Percentiles rank a stretch among this genome's conserved stretches.
Conservation (phyloP, 1,140 invertebrate genomes). For the Anoplophora glabripennis region DNA sequence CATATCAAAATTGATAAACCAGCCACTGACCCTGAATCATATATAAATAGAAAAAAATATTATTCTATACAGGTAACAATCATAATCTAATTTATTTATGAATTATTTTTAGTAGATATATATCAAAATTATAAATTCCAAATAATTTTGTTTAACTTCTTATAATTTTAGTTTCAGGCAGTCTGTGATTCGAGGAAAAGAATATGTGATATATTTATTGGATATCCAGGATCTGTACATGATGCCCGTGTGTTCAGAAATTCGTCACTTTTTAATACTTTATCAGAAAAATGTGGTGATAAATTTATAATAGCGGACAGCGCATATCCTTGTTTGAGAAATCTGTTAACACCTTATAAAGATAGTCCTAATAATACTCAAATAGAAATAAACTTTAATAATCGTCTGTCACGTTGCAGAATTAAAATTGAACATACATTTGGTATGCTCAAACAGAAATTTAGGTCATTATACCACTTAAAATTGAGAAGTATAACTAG, state of each 20-base stretch:
- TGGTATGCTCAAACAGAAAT: slow-evolving; percentile 23
- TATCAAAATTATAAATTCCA: no score
- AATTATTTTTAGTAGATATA: no score
- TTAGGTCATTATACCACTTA: slow-evolving; percentile 14
- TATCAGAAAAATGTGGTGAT: slow-evolving; percentile 11
- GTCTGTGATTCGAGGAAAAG: slow-evolving; percentile 24
- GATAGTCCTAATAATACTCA: slow-evolving; percentile 9
- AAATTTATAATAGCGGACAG: slow-evolving; percentile 19
- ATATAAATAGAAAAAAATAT: slow-evolving; percentile 29
- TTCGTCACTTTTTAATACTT: slow-evolving; percentile 7
- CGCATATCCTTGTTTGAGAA: slow-evolving; percentile 13
- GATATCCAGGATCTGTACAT: slow-evolving; percentile 35
- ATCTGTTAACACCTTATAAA: slow-evolving; percentile 18
- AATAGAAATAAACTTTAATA: slow-evolving; percentile 21
- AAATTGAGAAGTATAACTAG: slow-evolving; percentile 18
- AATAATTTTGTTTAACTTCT: no score
- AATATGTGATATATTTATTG: slow-evolving; percentile 31
- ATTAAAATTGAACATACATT: slow-evolving; percentile 22
- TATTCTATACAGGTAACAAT: slow-evolving; percentile 27
- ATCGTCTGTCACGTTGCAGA: slow-evolving; percentile 8
- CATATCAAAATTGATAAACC: slow-evolving; percentile 32
- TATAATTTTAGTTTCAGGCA: slow-evolving; percentile 23
- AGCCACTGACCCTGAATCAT: slow-evolving; percentile 23
- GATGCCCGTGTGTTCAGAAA: slow-evolving; percentile 31
- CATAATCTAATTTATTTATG: no score